phyloP scores from a whole-genome alignment of 2,113 vertebrate genomes.

The Hypanus sabinus region DNA sequence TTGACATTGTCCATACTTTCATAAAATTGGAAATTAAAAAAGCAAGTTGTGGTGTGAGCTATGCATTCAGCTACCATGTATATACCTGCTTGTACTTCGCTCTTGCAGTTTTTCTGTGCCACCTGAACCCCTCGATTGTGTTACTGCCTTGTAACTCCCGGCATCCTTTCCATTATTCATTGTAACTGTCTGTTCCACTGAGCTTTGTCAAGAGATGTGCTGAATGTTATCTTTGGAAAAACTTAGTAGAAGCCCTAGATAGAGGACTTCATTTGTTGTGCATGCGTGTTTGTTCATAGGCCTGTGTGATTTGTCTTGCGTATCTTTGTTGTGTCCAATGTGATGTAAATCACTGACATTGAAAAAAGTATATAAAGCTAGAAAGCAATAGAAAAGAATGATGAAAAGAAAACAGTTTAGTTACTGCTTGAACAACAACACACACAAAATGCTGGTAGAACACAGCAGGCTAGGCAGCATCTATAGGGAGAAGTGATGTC shows the following conservation, averaged over 20 bases:
- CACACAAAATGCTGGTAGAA: no score
- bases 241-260: not conserved
- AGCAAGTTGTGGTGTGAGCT: not conserved
- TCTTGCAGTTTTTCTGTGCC: not conserved
- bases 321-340: slow-evolving; percentile 1
- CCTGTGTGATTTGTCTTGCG: slow-evolving; percentile 2
- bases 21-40: not conserved
- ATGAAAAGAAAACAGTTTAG: no score
- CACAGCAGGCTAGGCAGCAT: no score
- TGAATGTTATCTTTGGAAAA: slow-evolving; percentile 31
- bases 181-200: not conserved
- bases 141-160: slow-evolving; percentile 26
- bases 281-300: not conserved
- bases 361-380: not conserved
- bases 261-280: not conserved
- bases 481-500: no score
- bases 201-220: not conserved
- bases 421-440: no score
- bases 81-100: not conserved
- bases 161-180: slow-evolving; percentile 26
- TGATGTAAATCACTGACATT: not conserved
- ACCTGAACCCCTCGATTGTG: not conserved
- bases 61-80: not conserved
- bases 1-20: not conserved
- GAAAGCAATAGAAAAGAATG: not conserved